Percentiles rank a stretch among this genome's conserved stretches.
These are phyloP conservation scores for Zonitis immaculata DNA, from an alignment of 2,888 invertebrate genomes.

Conservation along the genomic window DNA sequence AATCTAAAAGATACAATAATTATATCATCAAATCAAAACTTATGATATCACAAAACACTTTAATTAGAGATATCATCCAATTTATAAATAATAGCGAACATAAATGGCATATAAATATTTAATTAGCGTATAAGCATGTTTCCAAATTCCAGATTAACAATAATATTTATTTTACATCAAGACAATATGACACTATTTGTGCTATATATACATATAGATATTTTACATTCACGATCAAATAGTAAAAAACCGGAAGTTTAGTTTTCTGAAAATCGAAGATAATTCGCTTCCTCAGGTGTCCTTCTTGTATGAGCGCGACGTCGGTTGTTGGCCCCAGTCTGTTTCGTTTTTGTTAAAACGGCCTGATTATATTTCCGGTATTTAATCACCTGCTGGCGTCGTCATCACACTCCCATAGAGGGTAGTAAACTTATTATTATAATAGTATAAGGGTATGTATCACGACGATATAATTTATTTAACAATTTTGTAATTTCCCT, in stretches of 20 bases:
- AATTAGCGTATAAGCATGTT: too few species aligned
- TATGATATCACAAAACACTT: background rate
- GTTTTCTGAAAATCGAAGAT: background rate
- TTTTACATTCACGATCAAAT: background rate
- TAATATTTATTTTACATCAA: too few species aligned
- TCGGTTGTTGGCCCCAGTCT: background rate
- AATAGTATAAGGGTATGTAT: background rate
- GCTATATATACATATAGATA: too few species aligned
- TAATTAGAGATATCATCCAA: background rate
- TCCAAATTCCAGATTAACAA: too few species aligned
- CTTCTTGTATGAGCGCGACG: background rate
- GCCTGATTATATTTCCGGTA: background rate
- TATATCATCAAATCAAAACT: constrained; percentile 15
- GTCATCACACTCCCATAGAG: background rate
- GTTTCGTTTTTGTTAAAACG: background rate
- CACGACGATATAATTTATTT: background rate
- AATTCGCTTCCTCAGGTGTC: background rate
- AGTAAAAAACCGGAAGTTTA: background rate
- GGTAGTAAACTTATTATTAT: background rate
- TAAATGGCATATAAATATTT: too few species aligned
- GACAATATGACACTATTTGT: background rate
- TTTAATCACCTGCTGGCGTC: background rate
- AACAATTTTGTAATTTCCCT: too few species aligned
- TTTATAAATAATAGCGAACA: background rate
- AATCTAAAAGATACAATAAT: constrained; percentile 19